Evolutionary conservation across 1,140 invertebrate species (phyloP).

Genomic region (Popillia japonica): DNA sequence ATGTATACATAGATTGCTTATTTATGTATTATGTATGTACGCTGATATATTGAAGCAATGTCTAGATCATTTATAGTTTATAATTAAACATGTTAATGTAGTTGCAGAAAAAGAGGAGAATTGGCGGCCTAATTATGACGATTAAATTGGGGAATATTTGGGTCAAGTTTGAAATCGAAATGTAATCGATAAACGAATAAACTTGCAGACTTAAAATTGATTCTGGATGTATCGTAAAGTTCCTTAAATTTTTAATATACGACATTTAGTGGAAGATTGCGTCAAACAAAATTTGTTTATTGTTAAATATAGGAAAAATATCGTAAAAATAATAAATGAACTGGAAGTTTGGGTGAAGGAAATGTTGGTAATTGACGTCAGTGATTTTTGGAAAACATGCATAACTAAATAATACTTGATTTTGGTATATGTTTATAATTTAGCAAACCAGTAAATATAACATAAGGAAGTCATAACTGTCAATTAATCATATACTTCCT

Average conservation of each 20-base stretch:
- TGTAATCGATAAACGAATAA: background rate
- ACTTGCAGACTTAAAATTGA: background rate
- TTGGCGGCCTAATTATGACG: background rate
- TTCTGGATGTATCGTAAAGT: background rate
- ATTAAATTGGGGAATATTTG: background rate
- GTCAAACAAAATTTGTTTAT: background rate
- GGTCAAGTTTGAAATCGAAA: background rate
- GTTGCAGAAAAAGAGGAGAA: background rate
- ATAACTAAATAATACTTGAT: too few relatives aligned
- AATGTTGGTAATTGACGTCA: too few relatives aligned
- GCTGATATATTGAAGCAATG: background rate
- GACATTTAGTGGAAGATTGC: background rate
- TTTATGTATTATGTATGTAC: background rate
- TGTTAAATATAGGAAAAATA: background rate
- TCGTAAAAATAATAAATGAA: background rate
- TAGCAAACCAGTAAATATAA: too few relatives aligned
- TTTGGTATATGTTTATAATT: too few relatives aligned
- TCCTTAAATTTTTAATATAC: background rate
- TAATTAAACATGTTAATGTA: background rate
- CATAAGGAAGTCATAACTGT: too few relatives aligned
- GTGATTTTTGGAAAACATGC: too few relatives aligned
- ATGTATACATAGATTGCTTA: background rate
- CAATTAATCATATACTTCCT: background rate
- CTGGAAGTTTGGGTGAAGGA: background rate
- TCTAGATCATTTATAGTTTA: conserved; percentile 1